Evolutionary conservation across 1,140 invertebrate genomes (phyloP), one percentile per base, ranked within the genome.

Genomic region (Drosophila tsacasi): DNA sequence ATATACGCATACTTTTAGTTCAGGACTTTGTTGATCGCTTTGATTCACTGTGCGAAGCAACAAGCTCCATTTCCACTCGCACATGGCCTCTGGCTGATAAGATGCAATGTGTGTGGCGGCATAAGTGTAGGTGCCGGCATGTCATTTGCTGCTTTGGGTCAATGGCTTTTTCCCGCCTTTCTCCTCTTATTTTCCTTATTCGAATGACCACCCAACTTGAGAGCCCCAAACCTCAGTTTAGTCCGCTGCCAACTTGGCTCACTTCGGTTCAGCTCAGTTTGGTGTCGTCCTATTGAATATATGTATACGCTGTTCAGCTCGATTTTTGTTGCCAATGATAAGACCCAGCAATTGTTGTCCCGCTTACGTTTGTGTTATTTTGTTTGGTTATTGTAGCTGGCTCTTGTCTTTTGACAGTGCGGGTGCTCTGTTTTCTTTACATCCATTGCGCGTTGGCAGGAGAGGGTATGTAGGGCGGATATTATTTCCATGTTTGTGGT

Each of bases 131-230:
- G 39, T 71, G 55, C 32, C 60, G 62, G 68, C 44, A 67, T 83
- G 83, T 80, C 76, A 83, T 83, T 87, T 80, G 76, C 52, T 72
- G 83, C 63, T 47, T 64, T 67, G 73, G 76, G 84, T 87, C 76
- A 82, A 83, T 87, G 76, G 58, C 82, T 84, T 66, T 60, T 57
- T 37, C 44, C 37, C 27, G 46, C 23, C 40, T 50, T 71, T 50
- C 39, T 57, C 37, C 44, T 5, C 35, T 23, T 7, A 7, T 69
- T 64, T 44, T 61, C 52, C 54, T 65, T 59, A 55, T 19, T 40
- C 13, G 17, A 40, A 42, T 0, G 40, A 8, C 9, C 19, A 2
- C 5, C 42, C 35, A 37, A 54, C 59, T 50, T 25, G 21, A 32
- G 49, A 37, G 10, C 54, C 49, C 35, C 49, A 30, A 35, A 35